phyloP scores from a whole-genome alignment of 2,888 invertebrate genomes.

The Leptopilina myrica region DNA sequence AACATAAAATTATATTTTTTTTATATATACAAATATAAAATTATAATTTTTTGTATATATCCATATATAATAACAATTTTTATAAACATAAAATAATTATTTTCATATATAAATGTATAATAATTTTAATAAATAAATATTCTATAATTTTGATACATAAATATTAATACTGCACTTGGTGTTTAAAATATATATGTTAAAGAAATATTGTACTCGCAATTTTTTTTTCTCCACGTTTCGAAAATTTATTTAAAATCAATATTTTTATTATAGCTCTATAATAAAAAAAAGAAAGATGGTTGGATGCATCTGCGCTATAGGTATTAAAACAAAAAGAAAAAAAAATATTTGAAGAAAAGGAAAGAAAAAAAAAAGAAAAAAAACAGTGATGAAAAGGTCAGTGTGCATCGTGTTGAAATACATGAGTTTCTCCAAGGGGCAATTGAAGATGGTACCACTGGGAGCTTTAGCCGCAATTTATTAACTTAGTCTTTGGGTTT shows the following conservation, averaged over 20 bases:
- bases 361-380: neutral
- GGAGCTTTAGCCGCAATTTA: slow-evolving; percentile 27
- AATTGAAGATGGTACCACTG: slow-evolving; percentile 29
- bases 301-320: neutral
- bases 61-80: too few relatives aligned
- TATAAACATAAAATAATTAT: too few relatives aligned
- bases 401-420: slow-evolving; percentile 25
- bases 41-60: too few relatives aligned
- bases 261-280: neutral
- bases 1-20: too few relatives aligned
- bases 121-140: too few relatives aligned
- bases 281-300: neutral
- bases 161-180: too few relatives aligned
- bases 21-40: too few relatives aligned
- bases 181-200: too few relatives aligned
- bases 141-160: too few relatives aligned
- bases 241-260: neutral
- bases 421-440: slow-evolving; percentile 14
- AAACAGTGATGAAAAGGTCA: neutral
- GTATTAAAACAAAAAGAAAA: neutral
- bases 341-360: neutral
- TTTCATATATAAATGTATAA: too few relatives aligned
- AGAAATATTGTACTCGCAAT: too few relatives aligned
- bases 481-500: slow-evolving; percentile 17
- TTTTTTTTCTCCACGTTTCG: too few relatives aligned